These are phyloP conservation scores for Monoplex corrugatus DNA, from an alignment of 2,888 invertebrate species.

Conservation along the genomic window DNA sequence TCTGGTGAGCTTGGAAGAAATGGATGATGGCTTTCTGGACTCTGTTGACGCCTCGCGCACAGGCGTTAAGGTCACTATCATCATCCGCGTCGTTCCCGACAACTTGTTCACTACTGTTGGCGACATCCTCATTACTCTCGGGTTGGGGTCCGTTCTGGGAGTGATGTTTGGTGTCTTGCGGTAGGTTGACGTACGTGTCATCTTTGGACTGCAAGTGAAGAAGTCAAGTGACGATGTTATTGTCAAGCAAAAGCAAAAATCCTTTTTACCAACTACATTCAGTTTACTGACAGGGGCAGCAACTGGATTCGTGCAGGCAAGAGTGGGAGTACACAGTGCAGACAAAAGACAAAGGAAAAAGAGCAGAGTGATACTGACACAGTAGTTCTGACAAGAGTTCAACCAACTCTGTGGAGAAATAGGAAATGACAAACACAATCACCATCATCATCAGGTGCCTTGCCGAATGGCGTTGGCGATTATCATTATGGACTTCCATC, in stretches of 20 bases:
- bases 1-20: conserved; percentile 34
- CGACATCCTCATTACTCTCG: background rate
- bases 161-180: background rate
- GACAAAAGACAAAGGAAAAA: too few relatives aligned
- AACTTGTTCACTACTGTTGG: background rate
- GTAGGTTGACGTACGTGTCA: background rate
- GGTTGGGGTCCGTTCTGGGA: background rate
- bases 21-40: conserved; percentile 32
- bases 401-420: too few relatives aligned
- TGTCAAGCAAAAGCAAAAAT: background rate
- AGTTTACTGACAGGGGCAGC: too few relatives aligned
- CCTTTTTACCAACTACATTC: too few relatives aligned
- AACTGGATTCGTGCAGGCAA: too few relatives aligned
- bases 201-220: background rate
- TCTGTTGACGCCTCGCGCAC: background rate
- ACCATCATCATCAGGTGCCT: too few relatives aligned
- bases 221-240: background rate
- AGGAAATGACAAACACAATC: too few relatives aligned
- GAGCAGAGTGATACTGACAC: too few relatives aligned
- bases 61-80: conserved; percentile 7
- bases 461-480: too few relatives aligned
- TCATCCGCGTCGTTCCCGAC: background rate
- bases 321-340: too few relatives aligned
- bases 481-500: too few relatives aligned
- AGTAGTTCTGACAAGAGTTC: too few relatives aligned